These are phyloP conservation scores for Trachymyrmex cornetzi DNA, from an alignment of 1,140 invertebrate species.

Conservation along the genomic window DNA sequence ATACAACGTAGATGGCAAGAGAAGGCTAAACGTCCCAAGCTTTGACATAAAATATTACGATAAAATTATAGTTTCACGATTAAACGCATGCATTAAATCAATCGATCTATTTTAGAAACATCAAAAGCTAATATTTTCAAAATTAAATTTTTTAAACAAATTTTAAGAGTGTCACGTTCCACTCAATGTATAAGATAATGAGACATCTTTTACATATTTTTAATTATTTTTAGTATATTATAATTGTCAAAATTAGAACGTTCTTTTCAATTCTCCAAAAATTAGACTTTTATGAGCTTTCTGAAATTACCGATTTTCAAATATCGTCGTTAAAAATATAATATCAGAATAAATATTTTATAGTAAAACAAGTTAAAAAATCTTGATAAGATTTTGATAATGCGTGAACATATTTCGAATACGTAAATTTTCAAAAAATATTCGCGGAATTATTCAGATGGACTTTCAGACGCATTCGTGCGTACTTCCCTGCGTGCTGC, in stretches of 20 bases:
- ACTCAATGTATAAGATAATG: too few relatives aligned
- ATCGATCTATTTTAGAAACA: too few relatives aligned
- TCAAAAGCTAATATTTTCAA: too few relatives aligned
- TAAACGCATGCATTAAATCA: neutral
- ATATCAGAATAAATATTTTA: neutral
- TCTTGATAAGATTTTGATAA: neutral
- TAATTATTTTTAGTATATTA: too few relatives aligned
- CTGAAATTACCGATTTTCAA: neutral
- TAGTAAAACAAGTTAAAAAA: neutral
- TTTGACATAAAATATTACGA: neutral
- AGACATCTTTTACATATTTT: too few relatives aligned
- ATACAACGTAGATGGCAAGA: constrained; percentile 12
- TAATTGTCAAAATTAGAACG: too few relatives aligned
- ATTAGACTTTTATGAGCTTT: too few relatives aligned
- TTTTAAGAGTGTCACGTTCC: too few relatives aligned
- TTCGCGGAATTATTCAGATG: neutral
- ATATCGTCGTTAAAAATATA: neutral
- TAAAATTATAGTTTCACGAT: neutral
- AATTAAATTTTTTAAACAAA: too few relatives aligned
- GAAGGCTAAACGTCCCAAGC: neutral
- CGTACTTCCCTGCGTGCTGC: neutral
- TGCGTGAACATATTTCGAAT: neutral
- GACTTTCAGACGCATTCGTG: neutral
- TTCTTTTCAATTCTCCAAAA: too few relatives aligned
- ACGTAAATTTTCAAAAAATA: neutral